Evolutionary conservation across 1,140 invertebrate genomes (phyloP).

Genomic region (Tyrophagus putrescentiae): DNA sequence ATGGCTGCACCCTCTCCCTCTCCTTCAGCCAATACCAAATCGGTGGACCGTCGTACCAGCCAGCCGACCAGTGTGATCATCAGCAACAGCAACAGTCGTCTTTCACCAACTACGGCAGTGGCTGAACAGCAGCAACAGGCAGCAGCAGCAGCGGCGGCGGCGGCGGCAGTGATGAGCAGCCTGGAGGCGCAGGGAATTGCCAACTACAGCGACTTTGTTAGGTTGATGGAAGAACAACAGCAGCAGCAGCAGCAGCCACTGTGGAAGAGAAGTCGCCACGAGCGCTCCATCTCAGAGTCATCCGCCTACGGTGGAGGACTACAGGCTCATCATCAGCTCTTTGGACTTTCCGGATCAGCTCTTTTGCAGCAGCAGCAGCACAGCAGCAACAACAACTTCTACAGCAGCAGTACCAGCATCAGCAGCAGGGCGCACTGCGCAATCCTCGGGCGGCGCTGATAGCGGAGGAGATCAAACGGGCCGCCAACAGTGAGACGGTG

Average conservation of each 20-base stretch:
- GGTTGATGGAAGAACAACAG: not conserved
- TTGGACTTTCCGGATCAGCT: too few relatives aligned
- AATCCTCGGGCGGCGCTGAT: not conserved
- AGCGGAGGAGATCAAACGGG: slow-evolving; percentile 7
- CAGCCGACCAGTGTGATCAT: slow-evolving; percentile 17
- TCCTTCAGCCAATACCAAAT: not conserved
- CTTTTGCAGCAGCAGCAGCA: too few relatives aligned
- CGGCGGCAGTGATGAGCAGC: too few relatives aligned
- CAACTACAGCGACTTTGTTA: too few relatives aligned
- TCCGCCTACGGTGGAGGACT: too few relatives aligned
- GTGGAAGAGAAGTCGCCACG: not conserved
- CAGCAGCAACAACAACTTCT: too few relatives aligned
- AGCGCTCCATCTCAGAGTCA: slow-evolving; percentile 3
- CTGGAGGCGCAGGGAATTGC: too few relatives aligned
- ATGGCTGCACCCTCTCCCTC: not conserved
- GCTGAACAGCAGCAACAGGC: not conserved
- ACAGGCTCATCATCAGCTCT: too few relatives aligned
- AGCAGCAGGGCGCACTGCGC: not conserved
- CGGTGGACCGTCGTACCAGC: not conserved
- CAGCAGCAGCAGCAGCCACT: not conserved
- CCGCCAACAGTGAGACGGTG: not conserved
- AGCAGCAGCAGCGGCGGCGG: not conserved
- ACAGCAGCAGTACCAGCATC: not conserved
- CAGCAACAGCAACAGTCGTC: too few relatives aligned
- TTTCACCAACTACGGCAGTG: not conserved